Base-by-base conservation (phyloP, 2,113 vertebrate species). In the Dermatemys mawii region DNA sequence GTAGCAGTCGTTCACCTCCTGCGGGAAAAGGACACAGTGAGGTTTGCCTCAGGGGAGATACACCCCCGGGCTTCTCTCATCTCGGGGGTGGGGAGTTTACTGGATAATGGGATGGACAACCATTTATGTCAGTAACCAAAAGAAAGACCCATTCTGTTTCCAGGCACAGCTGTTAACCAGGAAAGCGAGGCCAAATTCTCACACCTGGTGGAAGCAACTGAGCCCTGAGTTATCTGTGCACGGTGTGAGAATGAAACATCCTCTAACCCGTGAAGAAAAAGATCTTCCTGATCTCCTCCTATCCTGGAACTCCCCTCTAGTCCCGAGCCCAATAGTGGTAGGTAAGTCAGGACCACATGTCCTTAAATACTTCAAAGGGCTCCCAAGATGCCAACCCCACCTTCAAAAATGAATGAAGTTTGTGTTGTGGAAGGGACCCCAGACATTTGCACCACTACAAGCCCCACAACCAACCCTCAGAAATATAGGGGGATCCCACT, bases 1-100 rank as follows among this genome's bases (percentile, higher is more conserved):
- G 95, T 99, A 99, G 96, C 99, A 99, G 92, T 99, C 99, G 1
- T 98, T 99, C 93, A 98, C 81, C 88, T 99, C 99, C 99, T 99
- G 96, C 19, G 83, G 81, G n/a, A 73, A 83, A 85, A 41, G 95
- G 12, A 60, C 0, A 0, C 29, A 44, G 9, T 5, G 75, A 41
- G 63, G 26, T 38, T 85, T 46, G 75, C 70, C 19, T 54, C 70
- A 55, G 41, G 41, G 46, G 3, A 8, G 35, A 24, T 27, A 44
- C 50, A 14, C 78, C 83, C 90, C 81, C 79, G 49, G 8, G 4
- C 79, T 54, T 78, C 78, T 26, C 83, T 35, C 73, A 51, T 38
- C 24, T 27, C n/a, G 44, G 67, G 5, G 14, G 60, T 75, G 67
- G 5, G 14, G 60, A 41, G 16, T 13, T 88, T 41, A 16, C 3